Conservation (phyloP, 2,888 invertebrate species). For the Cantharis flavilabris region DNA sequence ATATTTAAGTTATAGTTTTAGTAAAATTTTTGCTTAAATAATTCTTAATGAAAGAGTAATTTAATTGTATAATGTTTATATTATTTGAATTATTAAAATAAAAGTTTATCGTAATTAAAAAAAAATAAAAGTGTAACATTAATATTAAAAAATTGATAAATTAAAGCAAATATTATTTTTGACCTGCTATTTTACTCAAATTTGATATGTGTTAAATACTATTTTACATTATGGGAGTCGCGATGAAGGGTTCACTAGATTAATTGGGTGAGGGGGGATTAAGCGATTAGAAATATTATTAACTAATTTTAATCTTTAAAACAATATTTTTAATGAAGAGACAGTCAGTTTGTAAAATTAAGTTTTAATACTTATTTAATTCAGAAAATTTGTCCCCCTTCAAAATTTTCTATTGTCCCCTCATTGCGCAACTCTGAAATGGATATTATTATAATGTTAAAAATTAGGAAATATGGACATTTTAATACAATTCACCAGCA, state of each 20-base stretch:
- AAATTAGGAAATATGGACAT: neutral
- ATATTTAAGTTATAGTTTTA: neutral
- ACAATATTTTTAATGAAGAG: neutral
- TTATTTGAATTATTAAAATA: neutral
- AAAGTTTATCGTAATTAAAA: neutral
- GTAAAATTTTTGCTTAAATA: neutral
- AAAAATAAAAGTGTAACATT: neutral
- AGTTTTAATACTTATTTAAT: neutral
- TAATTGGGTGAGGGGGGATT: no score
- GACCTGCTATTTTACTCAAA: neutral
- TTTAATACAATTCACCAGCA: neutral
- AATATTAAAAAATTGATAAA: neutral
- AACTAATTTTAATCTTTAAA: no score
- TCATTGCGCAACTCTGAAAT: neutral
- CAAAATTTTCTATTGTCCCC: neutral
- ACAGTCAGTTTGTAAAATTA: neutral
- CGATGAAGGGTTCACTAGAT: neutral
- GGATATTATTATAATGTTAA: neutral
- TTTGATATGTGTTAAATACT: neutral
- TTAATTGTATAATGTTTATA: neutral
- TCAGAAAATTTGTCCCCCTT: neutral
- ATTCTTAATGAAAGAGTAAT: neutral
- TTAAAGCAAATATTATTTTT: neutral
- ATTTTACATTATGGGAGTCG: neutral
- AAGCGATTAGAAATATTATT: neutral